Percentiles rank a stretch among this genome's conserved stretches.
phyloP scores from a whole-genome alignment of 2,888 invertebrate species.

The Oligia fasciuncula region DNA sequence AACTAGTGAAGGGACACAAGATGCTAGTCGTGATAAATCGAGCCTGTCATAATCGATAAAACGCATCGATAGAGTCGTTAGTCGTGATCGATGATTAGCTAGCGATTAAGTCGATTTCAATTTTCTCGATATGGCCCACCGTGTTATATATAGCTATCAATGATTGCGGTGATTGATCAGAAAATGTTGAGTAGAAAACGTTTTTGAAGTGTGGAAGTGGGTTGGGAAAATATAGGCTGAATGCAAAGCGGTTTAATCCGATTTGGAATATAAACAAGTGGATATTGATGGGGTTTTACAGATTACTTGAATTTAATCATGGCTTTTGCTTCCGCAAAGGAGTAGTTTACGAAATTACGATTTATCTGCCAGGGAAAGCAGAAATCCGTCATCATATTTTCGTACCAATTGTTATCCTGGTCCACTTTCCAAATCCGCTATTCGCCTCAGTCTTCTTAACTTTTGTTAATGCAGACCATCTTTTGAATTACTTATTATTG shows the following conservation, averaged over 20 bases:
- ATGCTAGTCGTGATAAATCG: constrained; percentile 50
- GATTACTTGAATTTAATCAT: constrained; percentile 45
- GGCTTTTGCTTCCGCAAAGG: constrained; percentile 43
- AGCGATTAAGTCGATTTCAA: constrained; percentile 65
- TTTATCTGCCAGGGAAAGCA: constrained; percentile 18
- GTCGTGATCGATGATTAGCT: constrained; percentile 60
- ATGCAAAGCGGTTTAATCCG: constrained; percentile 32
- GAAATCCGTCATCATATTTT: constrained; percentile 40
- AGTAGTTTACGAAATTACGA: constrained; percentile 21
- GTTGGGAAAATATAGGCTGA: constrained; percentile 57
- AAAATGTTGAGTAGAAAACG: constrained; percentile 54
- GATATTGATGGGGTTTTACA: constrained; percentile 30
- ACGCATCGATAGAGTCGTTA: constrained; percentile 61
- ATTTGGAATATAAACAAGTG: constrained; percentile 54
- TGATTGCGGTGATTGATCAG: constrained; percentile 61
- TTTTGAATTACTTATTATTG: background rate
- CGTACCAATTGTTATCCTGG: constrained; percentile 27
- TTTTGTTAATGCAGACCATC: background rate
- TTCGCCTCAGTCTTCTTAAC: background rate
- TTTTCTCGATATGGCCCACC: constrained; percentile 61
- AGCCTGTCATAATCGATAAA: constrained; percentile 61
- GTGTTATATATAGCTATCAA: constrained; percentile 62
- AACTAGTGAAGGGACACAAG: constrained; percentile 59
- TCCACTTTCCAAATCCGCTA: constrained; percentile 13
- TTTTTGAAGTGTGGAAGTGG: constrained; percentile 53